Evolutionary conservation across 2,113 vertebrate species (phyloP).

Genomic region (Passer montanus): DNA sequence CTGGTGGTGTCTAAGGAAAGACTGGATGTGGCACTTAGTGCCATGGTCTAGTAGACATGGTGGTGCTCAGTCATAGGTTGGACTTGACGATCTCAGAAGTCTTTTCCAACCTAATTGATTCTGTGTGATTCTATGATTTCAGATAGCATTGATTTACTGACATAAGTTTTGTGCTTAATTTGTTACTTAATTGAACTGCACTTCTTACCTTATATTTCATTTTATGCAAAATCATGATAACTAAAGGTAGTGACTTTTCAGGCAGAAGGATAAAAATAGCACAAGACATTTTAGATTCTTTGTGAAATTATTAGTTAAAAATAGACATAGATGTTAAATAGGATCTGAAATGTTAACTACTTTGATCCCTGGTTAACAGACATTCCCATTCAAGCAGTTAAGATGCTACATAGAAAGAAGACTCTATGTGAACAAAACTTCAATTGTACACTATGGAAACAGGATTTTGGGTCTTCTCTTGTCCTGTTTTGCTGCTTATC

Average conservation of each 20-base stretch:
- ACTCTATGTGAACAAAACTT: background rate
- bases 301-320: background rate
- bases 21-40: background rate
- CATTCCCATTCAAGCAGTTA: background rate
- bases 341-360: background rate
- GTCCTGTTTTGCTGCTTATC: background rate
- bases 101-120: background rate
- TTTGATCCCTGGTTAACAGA: background rate
- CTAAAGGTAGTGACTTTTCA: background rate
- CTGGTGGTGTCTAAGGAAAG: background rate
- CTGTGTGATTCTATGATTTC: background rate
- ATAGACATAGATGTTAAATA: background rate
- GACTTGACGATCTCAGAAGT: fast-evolving
- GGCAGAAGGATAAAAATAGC: background rate
- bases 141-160: background rate
- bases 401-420: background rate
- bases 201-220: background rate
- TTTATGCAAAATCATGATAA: background rate
- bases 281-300: background rate
- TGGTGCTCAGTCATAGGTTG: background rate
- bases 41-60: background rate
- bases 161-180: background rate
- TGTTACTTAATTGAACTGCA: background rate
- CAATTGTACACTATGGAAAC: background rate
- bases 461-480: background rate